Evolutionary conservation across 2,797 vertebrate genomes (phyloP), one percentile per base, ranked within the genome.

Genomic region (Ctenopoma multispine): DNA sequence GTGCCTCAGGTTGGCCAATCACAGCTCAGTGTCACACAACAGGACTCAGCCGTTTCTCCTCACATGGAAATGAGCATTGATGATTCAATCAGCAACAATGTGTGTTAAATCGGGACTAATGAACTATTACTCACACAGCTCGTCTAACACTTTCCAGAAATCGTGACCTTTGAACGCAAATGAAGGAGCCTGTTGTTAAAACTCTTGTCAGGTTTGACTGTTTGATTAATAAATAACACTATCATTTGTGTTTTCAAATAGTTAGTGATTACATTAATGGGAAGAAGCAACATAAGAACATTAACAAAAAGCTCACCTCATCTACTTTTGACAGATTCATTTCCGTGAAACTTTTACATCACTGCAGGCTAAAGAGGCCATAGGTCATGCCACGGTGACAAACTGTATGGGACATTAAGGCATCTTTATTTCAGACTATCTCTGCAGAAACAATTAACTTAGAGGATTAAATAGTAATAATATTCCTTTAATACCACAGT

Each of bases 1-100:
- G 85, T 89, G 87, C 65, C 64, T 36, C 21, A 44, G 18, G 40
- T 65, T 17, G 29, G 75, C 88, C 87, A 90, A 90, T 89, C 84
- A 69, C 66, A 79, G 67, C 46, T 60, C 36, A 40, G 56, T 21
- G 14, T 43, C 38, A 34, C 29, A 59, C 13, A 9, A 3, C 47
- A 27, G 48, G 24, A 6, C 46, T 61, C 53, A 38, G 46, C 49
- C 36, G 40, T 34, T 31, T 63, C 61, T 24, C 23, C 24, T 51
- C 15, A 57, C 41, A 51, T 36, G 50, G 13, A 21, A 72, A n/a
- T 56, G 53, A 49, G 44, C 20, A 79, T 79, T 81, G 12, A 82
- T 78, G 72, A 72, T 87, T 79, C 47, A 7, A 38, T 43, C 2
- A 63, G 17, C 62, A 53, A 70, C 38, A 0, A 7, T 31, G 24